phyloP scores from a whole-genome alignment of 30 jellyfish, hydroid and myxozoan genomes.

The Mastigias papua region DNA sequence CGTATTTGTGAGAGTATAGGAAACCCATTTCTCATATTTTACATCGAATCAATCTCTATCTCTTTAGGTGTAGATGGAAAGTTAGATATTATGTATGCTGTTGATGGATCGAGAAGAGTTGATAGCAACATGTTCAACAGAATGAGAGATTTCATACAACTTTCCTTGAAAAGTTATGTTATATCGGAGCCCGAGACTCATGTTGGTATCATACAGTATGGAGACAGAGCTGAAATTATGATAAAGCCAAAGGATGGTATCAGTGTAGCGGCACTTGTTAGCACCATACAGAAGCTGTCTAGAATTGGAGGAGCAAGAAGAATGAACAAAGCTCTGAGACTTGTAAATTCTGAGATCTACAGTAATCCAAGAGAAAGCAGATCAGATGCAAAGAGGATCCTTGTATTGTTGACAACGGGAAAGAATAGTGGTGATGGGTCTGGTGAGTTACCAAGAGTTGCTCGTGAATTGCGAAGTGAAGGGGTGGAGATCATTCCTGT shows the following conservation, averaged over 20 bases:
- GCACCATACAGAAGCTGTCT: background rate
- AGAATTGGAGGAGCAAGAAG: slow-evolving; percentile 83
- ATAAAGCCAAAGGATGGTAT: slow-evolving; percentile 53
- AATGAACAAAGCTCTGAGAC: slow-evolving; percentile 65
- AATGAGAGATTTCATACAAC: slow-evolving; percentile 64
- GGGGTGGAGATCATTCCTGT: slow-evolving; percentile 76
- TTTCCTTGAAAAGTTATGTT: slow-evolving; percentile 64
- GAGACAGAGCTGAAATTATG: slow-evolving; percentile 43
- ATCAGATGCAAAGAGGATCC: slow-evolving; percentile 43
- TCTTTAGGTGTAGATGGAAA: slow-evolving; percentile 65
- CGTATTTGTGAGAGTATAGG: too few relatives aligned
- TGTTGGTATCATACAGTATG: slow-evolving; percentile 73
- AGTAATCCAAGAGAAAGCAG: slow-evolving; percentile 36
- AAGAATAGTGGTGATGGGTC: slow-evolving; percentile 66
- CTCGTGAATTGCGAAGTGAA: slow-evolving; percentile 47
- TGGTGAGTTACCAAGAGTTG: slow-evolving; percentile 68
- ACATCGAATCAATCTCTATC: background rate
- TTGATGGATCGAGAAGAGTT: slow-evolving; percentile 74
- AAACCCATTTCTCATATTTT: background rate
- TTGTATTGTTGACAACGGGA: slow-evolving; percentile 80
- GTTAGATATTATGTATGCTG: slow-evolving; percentile 64
- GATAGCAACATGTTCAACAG: slow-evolving; percentile 32
- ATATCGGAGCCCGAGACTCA: slow-evolving; percentile 43
- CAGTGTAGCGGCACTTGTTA: background rate
- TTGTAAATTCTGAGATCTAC: slow-evolving; percentile 35